These are phyloP conservation scores for Axea sp. DNA, from an alignment of 2,888 invertebrate genomes.

Conservation along the genomic window DNA sequence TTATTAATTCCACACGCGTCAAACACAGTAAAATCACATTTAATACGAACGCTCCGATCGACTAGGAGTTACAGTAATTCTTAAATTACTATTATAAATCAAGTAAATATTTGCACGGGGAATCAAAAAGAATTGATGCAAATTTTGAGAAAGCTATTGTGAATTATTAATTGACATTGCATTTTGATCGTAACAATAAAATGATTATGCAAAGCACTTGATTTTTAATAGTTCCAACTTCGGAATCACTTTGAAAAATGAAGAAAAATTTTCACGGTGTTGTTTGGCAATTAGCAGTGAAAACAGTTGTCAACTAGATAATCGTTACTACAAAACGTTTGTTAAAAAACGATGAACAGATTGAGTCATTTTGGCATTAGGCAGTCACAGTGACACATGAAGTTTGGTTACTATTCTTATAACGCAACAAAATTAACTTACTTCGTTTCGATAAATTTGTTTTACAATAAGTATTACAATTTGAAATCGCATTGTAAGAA, in stretches of 20 bases:
- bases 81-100: slow-evolving; percentile 7
- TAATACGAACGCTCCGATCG: slow-evolving; percentile 24
- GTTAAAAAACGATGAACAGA: slow-evolving; percentile 43
- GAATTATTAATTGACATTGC: slow-evolving; percentile 7
- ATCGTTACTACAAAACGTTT: slow-evolving; percentile 41
- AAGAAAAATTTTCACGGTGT: slow-evolving; percentile 18
- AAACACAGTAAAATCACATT: slow-evolving; percentile 29
- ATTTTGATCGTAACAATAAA: not conserved
- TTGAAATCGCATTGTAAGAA: not conserved
- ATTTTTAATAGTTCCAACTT: slow-evolving; percentile 1
- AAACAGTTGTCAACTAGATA: slow-evolving; percentile 20
- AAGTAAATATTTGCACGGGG: not conserved
- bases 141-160: not conserved
- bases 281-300: slow-evolving; percentile 60
- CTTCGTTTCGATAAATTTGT: not conserved
- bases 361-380: slow-evolving; percentile 75
- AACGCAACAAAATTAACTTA: slow-evolving; percentile 13
- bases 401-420: slow-evolving; percentile 10
- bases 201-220: slow-evolving; percentile 7
- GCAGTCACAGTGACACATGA: slow-evolving; percentile 72
- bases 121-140: too few species aligned
- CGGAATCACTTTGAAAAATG: not conserved
- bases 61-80: slow-evolving; percentile 24
- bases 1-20: slow-evolving; percentile 5
- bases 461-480: too few species aligned